Percentiles rank a stretch among this genome's conserved stretches.
These are phyloP conservation scores for Montipora foliosa DNA, from an alignment of 64 coral and sea anemone species.

Conservation along the genomic window DNA sequence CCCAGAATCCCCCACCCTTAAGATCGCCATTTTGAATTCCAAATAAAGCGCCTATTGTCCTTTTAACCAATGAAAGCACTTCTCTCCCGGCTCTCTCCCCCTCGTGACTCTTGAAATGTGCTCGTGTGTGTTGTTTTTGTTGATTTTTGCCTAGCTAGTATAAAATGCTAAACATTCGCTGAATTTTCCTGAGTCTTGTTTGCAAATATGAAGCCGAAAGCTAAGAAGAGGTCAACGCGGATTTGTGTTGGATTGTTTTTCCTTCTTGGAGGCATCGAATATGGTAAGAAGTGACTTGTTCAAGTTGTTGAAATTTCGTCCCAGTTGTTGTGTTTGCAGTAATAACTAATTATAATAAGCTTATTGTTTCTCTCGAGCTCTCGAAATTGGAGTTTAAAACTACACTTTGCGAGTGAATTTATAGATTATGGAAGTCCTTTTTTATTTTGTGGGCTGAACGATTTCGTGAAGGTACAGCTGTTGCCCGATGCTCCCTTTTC, in stretches of 20 bases:
- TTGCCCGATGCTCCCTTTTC: no score
- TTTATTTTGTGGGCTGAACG: no score
- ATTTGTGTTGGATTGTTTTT: slow-evolving; percentile 88
- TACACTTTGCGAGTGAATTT: no score
- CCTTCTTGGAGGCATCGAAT: slow-evolving; percentile 93
- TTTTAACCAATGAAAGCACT: slow-evolving; percentile 45
- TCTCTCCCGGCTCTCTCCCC: no score
- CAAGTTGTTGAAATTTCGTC: background rate
- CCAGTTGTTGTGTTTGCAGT: background rate
- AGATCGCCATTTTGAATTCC: slow-evolving; percentile 44
- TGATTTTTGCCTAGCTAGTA: no score
- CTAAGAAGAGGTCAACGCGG: slow-evolving; percentile 82
- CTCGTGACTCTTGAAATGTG: background rate
- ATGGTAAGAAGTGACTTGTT: slow-evolving; percentile 73
- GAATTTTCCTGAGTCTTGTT: background rate
- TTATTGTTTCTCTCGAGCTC: no score
- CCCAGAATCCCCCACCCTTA: slow-evolving; percentile 98
- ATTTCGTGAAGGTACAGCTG: no score
- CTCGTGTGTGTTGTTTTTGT: no score
- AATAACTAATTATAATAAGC: background rate
- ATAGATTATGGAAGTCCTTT: no score
- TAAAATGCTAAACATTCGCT: background rate
- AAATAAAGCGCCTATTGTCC: slow-evolving; percentile 67
- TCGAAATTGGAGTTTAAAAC: no score
- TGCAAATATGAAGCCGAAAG: slow-evolving; percentile 53